These are phyloP conservation scores for Oegoconia quadripuncta DNA, from an alignment of 2,888 invertebrate genomes.

Conservation along the genomic window DNA sequence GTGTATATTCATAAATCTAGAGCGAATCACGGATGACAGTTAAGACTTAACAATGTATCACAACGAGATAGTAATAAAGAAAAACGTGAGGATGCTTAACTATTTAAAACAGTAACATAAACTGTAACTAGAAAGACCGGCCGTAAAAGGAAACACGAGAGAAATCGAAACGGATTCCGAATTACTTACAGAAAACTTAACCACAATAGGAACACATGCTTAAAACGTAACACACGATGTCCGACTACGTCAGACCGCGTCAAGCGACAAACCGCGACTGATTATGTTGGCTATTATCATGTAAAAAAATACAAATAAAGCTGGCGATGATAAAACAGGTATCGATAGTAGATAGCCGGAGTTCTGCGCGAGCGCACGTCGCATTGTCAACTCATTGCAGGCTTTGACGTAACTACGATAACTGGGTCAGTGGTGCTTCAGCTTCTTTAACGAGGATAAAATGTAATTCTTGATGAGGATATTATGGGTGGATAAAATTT, in stretches of 20 bases:
- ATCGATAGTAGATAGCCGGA: constrained; percentile 26
- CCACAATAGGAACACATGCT: no score
- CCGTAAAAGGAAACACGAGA: not conserved
- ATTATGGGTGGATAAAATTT: no score
- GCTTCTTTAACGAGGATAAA: no score
- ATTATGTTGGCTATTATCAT: constrained; percentile 52
- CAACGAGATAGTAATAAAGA: not conserved
- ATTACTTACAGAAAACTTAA: no score
- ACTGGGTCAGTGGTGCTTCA: no score
- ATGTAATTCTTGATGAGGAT: no score
- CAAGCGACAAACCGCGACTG: constrained; percentile 47
- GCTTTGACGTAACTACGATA: no score
- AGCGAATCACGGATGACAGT: not conserved
- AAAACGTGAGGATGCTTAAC: not conserved
- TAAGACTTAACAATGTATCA: not conserved
- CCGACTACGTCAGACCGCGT: constrained; percentile 41
- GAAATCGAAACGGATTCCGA: no score
- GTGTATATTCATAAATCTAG: no score
- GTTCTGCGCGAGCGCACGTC: constrained; percentile 23
- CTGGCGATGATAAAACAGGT: constrained; percentile 28
- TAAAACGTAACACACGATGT: not conserved
- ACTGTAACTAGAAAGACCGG: not conserved
- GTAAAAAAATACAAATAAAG: constrained; percentile 58
- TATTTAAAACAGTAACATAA: not conserved
- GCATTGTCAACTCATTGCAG: not conserved